A percentile compares a stretch with the other conserved stretches of the same genome.
These are phyloP conservation scores for Pelodytes ibericus DNA, from an alignment of 2,797 vertebrate species.

Conservation along the genomic window DNA sequence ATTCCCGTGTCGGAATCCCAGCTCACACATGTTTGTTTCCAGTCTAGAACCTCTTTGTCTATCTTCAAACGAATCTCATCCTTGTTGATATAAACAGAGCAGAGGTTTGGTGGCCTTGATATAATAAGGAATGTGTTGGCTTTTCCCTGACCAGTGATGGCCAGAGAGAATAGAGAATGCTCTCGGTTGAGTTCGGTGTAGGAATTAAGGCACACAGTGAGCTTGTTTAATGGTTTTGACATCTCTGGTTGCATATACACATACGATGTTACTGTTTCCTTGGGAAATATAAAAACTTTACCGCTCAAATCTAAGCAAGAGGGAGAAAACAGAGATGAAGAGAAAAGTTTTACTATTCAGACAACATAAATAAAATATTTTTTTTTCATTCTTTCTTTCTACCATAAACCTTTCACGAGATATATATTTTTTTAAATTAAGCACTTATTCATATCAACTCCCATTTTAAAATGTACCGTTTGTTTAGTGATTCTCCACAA, in stretches of 20 bases:
- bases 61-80: background rate
- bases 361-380: no score
- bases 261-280: background rate
- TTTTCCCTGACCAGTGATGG: background rate
- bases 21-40: constrained; percentile 21
- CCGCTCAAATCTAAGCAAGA: background rate
- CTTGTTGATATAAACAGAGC: background rate
- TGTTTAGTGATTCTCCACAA: no score
- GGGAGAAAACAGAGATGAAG: background rate
- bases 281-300: background rate
- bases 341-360: background rate
- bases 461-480: no score
- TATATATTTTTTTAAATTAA: no score
- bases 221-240: background rate
- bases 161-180: background rate
- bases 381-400: no score
- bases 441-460: no score
- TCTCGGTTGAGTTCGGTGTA: background rate
- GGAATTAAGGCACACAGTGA: background rate
- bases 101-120: background rate
- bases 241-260: background rate
- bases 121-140: background rate
- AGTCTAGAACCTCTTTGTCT: background rate
- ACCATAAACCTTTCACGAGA: no score
- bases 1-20: background rate